Evolutionary conservation across 2,888 invertebrate genomes (phyloP).

Genomic region (Pristionchus arcanus): DNA sequence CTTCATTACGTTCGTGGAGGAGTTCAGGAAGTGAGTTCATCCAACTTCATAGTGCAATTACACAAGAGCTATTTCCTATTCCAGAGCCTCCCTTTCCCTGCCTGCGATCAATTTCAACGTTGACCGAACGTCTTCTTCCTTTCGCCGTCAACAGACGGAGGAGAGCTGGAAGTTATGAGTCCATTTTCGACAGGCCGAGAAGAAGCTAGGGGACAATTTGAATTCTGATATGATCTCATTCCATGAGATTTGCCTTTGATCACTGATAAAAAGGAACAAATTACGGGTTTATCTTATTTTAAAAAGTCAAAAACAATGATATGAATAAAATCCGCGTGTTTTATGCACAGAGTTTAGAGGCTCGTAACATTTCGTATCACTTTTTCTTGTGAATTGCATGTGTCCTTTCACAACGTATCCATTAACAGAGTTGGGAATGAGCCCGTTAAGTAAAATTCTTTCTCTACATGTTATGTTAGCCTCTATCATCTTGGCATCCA

Average conservation of each 20-base stretch:
- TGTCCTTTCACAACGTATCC: no score
- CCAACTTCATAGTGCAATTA: no score
- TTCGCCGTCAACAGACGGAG: conserved; percentile 14
- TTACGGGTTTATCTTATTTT: neutral
- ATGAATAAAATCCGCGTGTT: no score
- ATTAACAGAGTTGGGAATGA: no score
- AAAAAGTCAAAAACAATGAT: no score
- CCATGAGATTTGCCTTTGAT: neutral
- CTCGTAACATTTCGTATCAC: no score
- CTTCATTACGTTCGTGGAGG: conserved; percentile 41
- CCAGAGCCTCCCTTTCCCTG: conserved; percentile 19
- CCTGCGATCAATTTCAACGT: conserved; percentile 21
- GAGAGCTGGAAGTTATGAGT: conserved; percentile 49
- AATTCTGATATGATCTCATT: neutral
- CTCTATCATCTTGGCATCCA: no score
- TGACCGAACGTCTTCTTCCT: neutral
- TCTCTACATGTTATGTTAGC: no score
- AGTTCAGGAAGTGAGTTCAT: conserved; percentile 42
- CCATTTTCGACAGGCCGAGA: neutral
- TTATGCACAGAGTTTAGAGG: no score
- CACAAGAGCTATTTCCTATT: neutral
- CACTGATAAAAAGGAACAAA: neutral
- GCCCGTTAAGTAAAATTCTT: no score
- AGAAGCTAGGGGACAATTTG: conserved; percentile 16
- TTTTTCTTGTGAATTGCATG: no score